These are phyloP conservation scores for Drosophila fuyamai DNA, from an alignment of 1,140 invertebrate genomes.

Conservation along the genomic window DNA sequence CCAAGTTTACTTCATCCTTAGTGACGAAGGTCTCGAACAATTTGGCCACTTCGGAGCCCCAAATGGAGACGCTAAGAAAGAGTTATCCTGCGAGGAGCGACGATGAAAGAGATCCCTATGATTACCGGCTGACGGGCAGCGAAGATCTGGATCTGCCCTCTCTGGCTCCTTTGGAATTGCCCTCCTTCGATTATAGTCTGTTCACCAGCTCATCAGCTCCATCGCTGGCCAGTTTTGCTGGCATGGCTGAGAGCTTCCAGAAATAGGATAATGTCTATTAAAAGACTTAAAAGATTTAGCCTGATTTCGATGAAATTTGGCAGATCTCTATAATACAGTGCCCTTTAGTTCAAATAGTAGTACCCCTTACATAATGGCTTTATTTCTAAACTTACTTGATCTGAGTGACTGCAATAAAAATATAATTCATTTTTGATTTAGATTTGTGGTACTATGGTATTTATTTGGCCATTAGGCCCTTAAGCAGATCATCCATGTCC, in stretches of 20 bases:
- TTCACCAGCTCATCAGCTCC: constrained; percentile 70
- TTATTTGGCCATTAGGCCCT: constrained; percentile 80
- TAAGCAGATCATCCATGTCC: constrained; percentile 85
- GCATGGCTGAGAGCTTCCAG: constrained; percentile 66
- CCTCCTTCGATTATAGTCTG: constrained; percentile 72
- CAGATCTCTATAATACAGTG: neutral
- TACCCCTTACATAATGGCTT: neutral
- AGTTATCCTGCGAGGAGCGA: constrained; percentile 24
- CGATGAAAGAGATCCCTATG: constrained; percentile 12
- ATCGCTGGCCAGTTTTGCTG: constrained; percentile 56
- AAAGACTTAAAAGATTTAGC: neutral
- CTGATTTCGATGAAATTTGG: neutral
- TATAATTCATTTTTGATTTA: too few species aligned
- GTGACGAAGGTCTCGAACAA: constrained; percentile 12
- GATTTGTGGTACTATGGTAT: constrained; percentile 8
- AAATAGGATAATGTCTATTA: constrained; percentile 53
- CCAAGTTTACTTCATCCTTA: constrained; percentile 62
- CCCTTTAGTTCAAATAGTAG: neutral
- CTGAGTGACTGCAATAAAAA: too few species aligned
- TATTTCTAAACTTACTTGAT: neutral
- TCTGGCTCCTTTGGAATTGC: constrained; percentile 71
- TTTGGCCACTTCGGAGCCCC: constrained; percentile 36
- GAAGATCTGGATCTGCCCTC: constrained; percentile 66
- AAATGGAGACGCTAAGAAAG: constrained; percentile 41
- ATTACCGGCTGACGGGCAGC: constrained; percentile 9